Conservation (phyloP, 2,113 vertebrate genomes). For the Rattus rattus region DNA sequence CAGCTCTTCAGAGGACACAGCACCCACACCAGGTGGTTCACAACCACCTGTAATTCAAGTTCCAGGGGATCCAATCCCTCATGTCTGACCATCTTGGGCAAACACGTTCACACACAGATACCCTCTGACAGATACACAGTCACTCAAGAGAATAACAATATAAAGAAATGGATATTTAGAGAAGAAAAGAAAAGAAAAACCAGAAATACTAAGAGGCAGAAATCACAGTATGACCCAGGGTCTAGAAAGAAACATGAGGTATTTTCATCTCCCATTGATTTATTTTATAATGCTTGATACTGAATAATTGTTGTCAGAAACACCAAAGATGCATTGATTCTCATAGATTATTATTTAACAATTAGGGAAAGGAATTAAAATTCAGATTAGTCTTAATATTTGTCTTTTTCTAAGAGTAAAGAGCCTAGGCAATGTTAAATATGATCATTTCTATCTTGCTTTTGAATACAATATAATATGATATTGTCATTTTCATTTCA, state of each 20-base stretch:
- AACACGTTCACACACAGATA: too few species aligned
- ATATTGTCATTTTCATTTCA: background rate
- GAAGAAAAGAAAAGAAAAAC: background rate
- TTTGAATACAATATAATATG: background rate
- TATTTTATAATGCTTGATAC: background rate
- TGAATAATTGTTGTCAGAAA: background rate
- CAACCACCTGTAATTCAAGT: background rate
- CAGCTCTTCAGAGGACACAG: background rate
- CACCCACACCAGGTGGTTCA: background rate
- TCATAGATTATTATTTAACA: slow-evolving; percentile 44
- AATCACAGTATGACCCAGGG: background rate
- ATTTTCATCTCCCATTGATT: background rate
- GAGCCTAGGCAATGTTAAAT: background rate
- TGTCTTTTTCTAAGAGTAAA: background rate
- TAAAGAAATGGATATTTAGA: background rate
- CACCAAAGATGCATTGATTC: slow-evolving; percentile 43
- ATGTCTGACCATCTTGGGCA: background rate
- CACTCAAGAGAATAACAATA: background rate
- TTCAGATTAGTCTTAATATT: background rate
- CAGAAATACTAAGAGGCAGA: background rate
- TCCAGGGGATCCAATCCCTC: background rate
- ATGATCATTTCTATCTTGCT: background rate
- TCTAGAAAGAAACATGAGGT: background rate
- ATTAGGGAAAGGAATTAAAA: slow-evolving; percentile 36
- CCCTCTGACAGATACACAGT: background rate